phyloP scores from a whole-genome alignment of 2,888 invertebrate genomes.

The Tipula unca region DNA sequence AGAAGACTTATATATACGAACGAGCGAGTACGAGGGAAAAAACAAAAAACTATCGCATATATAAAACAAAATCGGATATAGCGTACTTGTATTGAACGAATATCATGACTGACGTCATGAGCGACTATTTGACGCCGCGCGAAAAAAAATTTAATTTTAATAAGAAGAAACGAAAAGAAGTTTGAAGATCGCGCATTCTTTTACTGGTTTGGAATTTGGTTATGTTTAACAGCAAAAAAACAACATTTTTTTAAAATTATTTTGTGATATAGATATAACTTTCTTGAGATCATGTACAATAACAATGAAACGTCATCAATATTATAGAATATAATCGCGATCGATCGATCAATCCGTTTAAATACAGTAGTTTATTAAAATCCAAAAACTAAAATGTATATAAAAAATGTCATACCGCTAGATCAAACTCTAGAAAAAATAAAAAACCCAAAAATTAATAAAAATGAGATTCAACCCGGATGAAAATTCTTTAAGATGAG shows the following conservation, averaged over 20 bases:
- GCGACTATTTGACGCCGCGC: conserved; percentile 21
- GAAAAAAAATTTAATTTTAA: neutral
- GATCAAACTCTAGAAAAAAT: neutral
- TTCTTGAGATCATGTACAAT: neutral
- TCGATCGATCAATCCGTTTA: neutral
- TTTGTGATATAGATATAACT: neutral
- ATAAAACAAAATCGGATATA: neutral
- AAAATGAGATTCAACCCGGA: conserved; percentile 19
- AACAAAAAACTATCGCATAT: neutral
- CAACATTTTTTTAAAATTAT: neutral
- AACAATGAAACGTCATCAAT: neutral
- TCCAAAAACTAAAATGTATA: neutral
- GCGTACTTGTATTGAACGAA: neutral
- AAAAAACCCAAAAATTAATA: conserved; percentile 19
- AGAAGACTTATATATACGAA: conserved; percentile 18
- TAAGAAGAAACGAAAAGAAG: conserved; percentile 4
- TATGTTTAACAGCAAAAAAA: neutral
- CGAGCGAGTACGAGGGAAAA: neutral
- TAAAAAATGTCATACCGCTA: neutral
- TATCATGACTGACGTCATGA: conserved; percentile 17
- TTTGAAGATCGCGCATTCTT: conserved; percentile 14
- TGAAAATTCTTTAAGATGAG: conserved; percentile 19
- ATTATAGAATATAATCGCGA: neutral
- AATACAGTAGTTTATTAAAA: neutral
- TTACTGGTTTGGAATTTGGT: conserved; percentile 8